Conservation (phyloP, 2,113 vertebrate genomes). For the Zosterops pallidus region DNA sequence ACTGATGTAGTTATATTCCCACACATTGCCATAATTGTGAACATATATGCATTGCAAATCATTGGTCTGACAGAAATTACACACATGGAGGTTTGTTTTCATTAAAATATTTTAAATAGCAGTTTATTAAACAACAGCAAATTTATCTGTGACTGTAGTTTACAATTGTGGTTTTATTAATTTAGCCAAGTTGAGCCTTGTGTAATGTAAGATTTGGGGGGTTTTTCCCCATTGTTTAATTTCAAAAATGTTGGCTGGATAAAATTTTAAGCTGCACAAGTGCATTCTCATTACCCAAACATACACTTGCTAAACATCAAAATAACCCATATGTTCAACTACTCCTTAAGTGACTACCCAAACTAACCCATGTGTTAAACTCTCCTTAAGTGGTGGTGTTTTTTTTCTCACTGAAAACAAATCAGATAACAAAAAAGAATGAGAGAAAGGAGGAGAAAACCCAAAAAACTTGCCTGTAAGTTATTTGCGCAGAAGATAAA, state of each 20-base stretch:
- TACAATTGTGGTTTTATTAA: neutral
- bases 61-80: neutral
- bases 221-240: neutral
- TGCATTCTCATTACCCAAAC: neutral
- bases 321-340: neutral
- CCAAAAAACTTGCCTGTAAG: neutral
- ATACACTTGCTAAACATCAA: neutral
- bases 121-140: neutral
- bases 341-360: neutral
- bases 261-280: neutral
- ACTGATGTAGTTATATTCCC: neutral
- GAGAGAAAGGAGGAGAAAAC: neutral
- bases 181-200: neutral
- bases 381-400: neutral
- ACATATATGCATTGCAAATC: neutral
- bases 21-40: neutral
- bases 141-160: neutral
- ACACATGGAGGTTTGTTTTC: neutral
- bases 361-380: neutral
- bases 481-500: constrained; percentile 15
- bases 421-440: neutral
- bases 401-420: neutral
- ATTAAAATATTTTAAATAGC: constrained; percentile 11
- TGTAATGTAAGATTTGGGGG: neutral
- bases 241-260: neutral